Evolutionary conservation across 2,797 vertebrate genomes (phyloP).

Genomic region (Lutjanus argentimaculatus): DNA sequence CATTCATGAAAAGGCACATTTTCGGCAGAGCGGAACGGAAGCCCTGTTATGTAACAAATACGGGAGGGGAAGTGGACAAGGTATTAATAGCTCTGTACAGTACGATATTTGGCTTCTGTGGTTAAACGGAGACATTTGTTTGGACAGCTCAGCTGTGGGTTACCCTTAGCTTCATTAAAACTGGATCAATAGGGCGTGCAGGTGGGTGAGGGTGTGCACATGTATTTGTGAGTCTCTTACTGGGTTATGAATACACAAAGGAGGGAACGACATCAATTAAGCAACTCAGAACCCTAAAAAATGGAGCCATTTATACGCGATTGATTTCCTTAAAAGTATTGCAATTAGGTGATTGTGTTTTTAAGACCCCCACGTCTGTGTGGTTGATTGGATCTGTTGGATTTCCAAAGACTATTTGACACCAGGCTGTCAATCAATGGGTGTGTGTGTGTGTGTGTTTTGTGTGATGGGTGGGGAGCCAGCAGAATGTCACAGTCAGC

Average conservation of each 20-base stretch:
- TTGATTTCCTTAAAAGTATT: slow-evolving; percentile 65
- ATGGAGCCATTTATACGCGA: slow-evolving; percentile 38
- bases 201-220: slow-evolving; percentile 18
- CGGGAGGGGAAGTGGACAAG: slow-evolving; percentile 9
- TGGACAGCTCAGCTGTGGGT: slow-evolving; percentile 54
- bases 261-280: slow-evolving; percentile 44
- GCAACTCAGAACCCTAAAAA: slow-evolving; percentile 40
- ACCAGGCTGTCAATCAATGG: slow-evolving; percentile 60
- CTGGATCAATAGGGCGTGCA: slow-evolving; percentile 67
- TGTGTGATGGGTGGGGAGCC: slow-evolving; percentile 23
- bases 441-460: slow-evolving; percentile 24
- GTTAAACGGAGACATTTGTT: slow-evolving; percentile 66
- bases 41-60: slow-evolving; percentile 42
- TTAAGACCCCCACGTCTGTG: slow-evolving; percentile 38
- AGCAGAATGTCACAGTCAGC: slow-evolving; percentile 55
- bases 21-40: slow-evolving; percentile 37
- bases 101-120: slow-evolving; percentile 36
- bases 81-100: slow-evolving; percentile 53
- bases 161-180: slow-evolving; percentile 77
- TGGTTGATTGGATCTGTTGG: slow-evolving; percentile 55
- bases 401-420: slow-evolving; percentile 47
- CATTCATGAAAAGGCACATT: slow-evolving; percentile 49
- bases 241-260: slow-evolving; percentile 30
- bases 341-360: slow-evolving; percentile 66
- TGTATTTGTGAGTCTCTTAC: slow-evolving; percentile 22